These are phyloP conservation scores for Threskiornis aethiopicus DNA, from an alignment of 2,797 vertebrate genomes.

Conservation along the genomic window DNA sequence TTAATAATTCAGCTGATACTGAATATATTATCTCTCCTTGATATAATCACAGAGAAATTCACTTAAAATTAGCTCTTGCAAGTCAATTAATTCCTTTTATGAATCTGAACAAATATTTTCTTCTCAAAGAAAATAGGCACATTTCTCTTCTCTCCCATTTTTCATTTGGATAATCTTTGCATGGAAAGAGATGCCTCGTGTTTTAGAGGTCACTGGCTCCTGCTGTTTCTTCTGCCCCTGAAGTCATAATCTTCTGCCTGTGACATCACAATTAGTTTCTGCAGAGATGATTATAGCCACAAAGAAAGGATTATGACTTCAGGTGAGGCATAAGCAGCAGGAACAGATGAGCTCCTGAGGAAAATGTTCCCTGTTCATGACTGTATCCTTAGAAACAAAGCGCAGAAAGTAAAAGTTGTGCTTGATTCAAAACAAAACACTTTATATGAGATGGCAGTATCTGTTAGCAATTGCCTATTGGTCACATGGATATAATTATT, in stretches of 20 bases:
- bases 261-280: slow-evolving; percentile 77
- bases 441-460: background rate
- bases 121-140: background rate
- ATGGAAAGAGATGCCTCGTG: background rate
- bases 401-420: background rate
- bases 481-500: slow-evolving; percentile 33
- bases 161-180: background rate
- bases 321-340: slow-evolving; percentile 68
- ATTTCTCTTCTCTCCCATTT: background rate
- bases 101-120: background rate
- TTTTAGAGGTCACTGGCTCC: slow-evolving; percentile 56
- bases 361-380: background rate
- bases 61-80: background rate
- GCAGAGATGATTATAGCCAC: slow-evolving; percentile 66
- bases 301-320: slow-evolving; percentile 71
- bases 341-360: slow-evolving; percentile 50
- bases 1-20: background rate
- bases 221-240: slow-evolving; percentile 30
- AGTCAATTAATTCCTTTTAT: background rate
- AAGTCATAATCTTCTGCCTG: slow-evolving; percentile 68
- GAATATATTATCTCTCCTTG: background rate
- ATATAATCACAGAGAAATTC: background rate
- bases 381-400: slow-evolving; percentile 28
- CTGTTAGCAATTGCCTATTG: background rate
- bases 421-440: background rate